Base-by-base conservation (phyloP, 2,888 invertebrate species). In the Sipha maydis region DNA sequence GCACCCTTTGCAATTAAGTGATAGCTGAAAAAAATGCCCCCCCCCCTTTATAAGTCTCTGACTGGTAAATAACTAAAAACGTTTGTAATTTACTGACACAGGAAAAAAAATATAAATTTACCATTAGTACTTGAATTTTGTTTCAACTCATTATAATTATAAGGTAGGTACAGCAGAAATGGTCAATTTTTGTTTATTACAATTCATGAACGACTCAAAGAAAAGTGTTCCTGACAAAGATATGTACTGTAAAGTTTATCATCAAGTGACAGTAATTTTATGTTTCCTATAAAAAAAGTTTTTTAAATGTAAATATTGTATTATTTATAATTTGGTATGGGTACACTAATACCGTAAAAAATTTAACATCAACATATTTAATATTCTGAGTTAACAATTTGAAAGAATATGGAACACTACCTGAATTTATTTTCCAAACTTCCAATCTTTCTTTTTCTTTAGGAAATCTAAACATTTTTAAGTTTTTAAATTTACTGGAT, bases 221-320 rank as follows among this genome's bases (percentile, higher is more conserved):
- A 73, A 73, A 73, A 73, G 34, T 73, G 73, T 73, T 73, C 73
- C 34, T 73, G 73, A 73, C 73, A 73, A 73, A 73, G 73, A 73
- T 73, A 73, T 73, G 31, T 73, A 73, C 73, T 31, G 8, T 73
- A 73, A 73, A 73, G 34, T 73, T 73, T 19, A 73, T 34, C 73
- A 73, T 73, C 34, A 73, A 73, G 73, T 31, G 34, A 73, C 21
- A 73, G 21, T 34, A 73, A 73, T 21, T 73, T 73, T 34, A 31
- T 34, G 73, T 73, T 73, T 73, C 73, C 73, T 73, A 73, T 34
- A 34, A 73, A 73, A 34, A 34, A 73, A 34, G 34, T 73, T 73
- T 73, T 19, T 73, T 73, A 73, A 73, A 73, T 31, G 73, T 34
- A 73, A 73, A 34, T 73, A 34, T 73, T 73, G 73, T 34, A 73